Evolutionary conservation across 2,888 invertebrate genomes (phyloP), one percentile per base, ranked within the genome.

Genomic region (Lottia scabra): DNA sequence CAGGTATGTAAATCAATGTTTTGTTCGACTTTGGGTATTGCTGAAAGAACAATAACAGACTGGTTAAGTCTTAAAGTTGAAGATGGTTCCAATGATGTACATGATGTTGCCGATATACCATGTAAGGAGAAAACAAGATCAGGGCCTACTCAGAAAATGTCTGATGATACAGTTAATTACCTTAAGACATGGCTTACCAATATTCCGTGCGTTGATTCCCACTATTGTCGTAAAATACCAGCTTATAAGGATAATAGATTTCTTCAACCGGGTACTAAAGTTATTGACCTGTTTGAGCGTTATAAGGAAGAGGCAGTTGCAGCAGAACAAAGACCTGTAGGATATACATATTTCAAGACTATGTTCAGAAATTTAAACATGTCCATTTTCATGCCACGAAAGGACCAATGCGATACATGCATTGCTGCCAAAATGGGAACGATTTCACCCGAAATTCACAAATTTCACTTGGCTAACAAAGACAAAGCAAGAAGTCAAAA

Each of bases 1-100:
- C 56, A 56, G 56, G 56, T 19, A 19, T 56, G 56, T 56, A 56
- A 56, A 56, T n/a, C 56, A 12, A 56, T 56, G 56, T 56, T 56
- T 13, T 56, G 56, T 56, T 19, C 56, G 10, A 56, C 56, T 19
- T 23, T 56, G 19, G 23, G 23, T 23, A 56, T 56, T 19, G 19
- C 56, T 19, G 19, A 56, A 23, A 56, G 38, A 56, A 56, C 56
- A 19, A 56, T 56, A 23, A 12, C 19, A 23, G 56, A 23, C 13
- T 56, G 56, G 56, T 56, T 56, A 56, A 56, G 23, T 56, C 56
- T 23, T 8, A 56, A n/a, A 56, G 56, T 19, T 19, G n/a, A n/a
- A 56, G n/a, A n/a, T 23, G 19, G 19, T 56, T n/a, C 56, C 56
- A 19, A n/a, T 56, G 56, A 12, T 13, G 38, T 38, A 38, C 8